Conservation (phyloP, 2,113 vertebrate genomes). For the Bambusicola thoracicus region DNA sequence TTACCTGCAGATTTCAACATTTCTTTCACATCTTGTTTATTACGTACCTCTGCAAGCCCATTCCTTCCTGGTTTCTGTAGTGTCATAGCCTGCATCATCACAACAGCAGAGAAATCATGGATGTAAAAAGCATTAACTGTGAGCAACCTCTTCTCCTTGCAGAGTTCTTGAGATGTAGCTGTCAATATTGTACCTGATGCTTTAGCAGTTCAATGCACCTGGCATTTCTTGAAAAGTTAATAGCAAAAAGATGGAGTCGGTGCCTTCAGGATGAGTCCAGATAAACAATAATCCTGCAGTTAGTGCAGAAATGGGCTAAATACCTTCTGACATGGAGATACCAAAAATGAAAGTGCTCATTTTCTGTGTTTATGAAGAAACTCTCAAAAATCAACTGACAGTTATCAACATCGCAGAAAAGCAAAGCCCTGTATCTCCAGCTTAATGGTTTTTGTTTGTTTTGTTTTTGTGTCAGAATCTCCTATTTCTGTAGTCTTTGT, state of each 20-base stretch:
- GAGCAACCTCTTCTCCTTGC: neutral
- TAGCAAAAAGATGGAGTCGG: neutral
- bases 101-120: neutral
- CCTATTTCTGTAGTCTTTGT: neutral
- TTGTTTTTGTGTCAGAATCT: neutral
- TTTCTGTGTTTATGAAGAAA: neutral
- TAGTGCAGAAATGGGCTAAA: neutral
- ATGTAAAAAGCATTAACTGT: neutral
- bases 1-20: neutral
- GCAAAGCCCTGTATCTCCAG: fast-evolving
- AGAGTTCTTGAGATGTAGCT: neutral
- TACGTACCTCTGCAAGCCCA: neutral
- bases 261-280: neutral
- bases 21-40: neutral
- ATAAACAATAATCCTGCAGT: neutral
- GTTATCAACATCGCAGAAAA: neutral
- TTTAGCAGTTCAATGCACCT: neutral
- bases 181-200: neutral
- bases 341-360: neutral
- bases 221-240: neutral
- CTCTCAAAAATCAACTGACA: neutral
- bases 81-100: neutral
- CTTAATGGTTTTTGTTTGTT: neutral
- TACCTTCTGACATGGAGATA: neutral
- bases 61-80: neutral